These are phyloP conservation scores for Coreoperca whiteheadi DNA, from an alignment of 2,113 vertebrate species.

Conservation along the genomic window DNA sequence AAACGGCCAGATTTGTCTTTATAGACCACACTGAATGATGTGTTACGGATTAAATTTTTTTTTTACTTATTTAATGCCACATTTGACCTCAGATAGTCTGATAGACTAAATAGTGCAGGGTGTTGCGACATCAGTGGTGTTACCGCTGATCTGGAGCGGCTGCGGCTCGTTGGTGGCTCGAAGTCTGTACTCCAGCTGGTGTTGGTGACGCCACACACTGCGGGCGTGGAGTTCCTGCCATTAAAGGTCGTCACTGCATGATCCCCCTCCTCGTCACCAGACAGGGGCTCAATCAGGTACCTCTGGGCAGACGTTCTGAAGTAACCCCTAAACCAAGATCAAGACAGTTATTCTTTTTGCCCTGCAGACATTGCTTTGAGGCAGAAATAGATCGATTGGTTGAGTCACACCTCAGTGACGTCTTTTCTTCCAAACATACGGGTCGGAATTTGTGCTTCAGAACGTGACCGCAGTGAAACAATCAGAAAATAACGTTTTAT, in stretches of 20 bases:
- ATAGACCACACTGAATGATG: background rate
- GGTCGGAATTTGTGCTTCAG: no score
- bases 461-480: no score
- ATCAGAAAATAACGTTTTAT: no score
- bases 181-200: conserved; percentile 75
- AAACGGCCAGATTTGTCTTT: background rate
- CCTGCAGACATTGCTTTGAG: background rate
- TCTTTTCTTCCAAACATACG: no score
- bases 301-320: conserved; percentile 81
- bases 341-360: background rate
- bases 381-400: background rate
- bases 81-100: background rate
- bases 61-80: background rate
- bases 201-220: conserved; percentile 85
- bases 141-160: conserved; percentile 78
- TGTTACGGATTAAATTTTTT: no score
- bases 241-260: conserved; percentile 74
- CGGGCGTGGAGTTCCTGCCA: conserved; percentile 38
- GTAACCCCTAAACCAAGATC: conserved; percentile 78
- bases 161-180: conserved; percentile 73
- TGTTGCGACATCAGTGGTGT: background rate
- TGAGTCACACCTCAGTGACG: background rate
- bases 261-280: conserved; percentile 69
- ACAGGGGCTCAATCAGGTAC: conserved; percentile 84
- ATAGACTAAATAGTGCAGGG: background rate